phyloP scores from a whole-genome alignment of 2,797 vertebrate species.

The Cichlasoma orientale region DNA sequence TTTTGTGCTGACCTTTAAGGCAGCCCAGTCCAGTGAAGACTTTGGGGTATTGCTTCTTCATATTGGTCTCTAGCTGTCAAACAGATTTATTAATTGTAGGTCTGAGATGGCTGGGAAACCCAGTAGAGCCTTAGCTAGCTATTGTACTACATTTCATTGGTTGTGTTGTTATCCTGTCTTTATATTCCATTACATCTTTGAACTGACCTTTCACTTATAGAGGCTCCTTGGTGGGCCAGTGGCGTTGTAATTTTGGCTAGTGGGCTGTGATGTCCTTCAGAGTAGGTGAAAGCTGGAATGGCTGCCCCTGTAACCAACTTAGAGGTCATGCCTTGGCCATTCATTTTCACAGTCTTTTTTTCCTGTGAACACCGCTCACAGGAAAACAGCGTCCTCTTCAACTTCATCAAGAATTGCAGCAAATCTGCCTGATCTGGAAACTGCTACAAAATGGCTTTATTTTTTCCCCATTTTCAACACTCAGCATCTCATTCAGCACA shows the following conservation, averaged over 20 bases:
- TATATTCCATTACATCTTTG: too few relatives aligned
- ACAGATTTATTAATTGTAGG: not conserved
- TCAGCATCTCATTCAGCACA: too few relatives aligned
- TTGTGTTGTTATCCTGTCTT: too few relatives aligned
- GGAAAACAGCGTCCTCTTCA: too few relatives aligned
- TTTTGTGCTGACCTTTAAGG: not conserved
- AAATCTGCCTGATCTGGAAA: not conserved
- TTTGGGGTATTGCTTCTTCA: not conserved
- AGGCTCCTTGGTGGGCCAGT: too few relatives aligned
- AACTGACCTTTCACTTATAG: too few relatives aligned
- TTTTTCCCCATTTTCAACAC: not conserved
- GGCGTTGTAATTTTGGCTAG: too few relatives aligned
- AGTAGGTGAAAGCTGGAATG: too few relatives aligned
- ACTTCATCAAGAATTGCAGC: too few relatives aligned
- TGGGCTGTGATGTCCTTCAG: too few relatives aligned
- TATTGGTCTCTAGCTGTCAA: not conserved
- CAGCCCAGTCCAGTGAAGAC: not conserved
- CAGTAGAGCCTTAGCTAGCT: not conserved
- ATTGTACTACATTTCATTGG: not conserved
- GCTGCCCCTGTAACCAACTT: too few relatives aligned
- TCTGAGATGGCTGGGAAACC: not conserved
- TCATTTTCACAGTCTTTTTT: not conserved
- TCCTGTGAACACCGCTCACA: too few relatives aligned
- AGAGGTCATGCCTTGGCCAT: not conserved
- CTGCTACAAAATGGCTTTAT: constrained; percentile 1